Conservation (phyloP, 2,113 vertebrate species). For the Entosphenus tridentatus region DNA sequence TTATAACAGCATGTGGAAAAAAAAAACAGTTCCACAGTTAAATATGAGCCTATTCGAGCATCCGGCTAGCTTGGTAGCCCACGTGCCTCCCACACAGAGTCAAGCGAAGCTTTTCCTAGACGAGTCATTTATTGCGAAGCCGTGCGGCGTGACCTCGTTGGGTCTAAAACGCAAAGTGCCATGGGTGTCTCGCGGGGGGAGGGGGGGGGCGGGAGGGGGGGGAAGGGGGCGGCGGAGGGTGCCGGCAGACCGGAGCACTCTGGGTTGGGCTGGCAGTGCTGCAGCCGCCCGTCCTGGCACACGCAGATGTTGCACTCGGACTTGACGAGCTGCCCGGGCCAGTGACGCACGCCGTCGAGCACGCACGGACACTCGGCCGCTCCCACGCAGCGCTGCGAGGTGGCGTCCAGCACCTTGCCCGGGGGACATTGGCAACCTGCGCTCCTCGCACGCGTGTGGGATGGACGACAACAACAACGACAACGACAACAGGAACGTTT, state of each 20-base stretch:
- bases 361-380: constrained; percentile 37
- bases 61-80: too few species aligned
- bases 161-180: too few species aligned
- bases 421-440: constrained; percentile 54
- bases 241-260: constrained; percentile 31
- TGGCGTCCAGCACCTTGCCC: constrained; percentile 28
- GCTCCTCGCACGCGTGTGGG: background rate
- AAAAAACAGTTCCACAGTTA: too few species aligned
- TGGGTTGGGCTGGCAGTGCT: constrained; percentile 29
- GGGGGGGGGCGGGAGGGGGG: too few species aligned
- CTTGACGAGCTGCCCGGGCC: constrained; percentile 34
- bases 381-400: constrained; percentile 24
- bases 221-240: too few species aligned
- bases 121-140: too few species aligned
- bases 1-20: too few species aligned
- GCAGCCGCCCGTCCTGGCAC: constrained; percentile 35
- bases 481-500: background rate
- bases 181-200: too few species aligned
- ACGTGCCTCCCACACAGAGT: too few species aligned
- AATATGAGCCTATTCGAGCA: too few species aligned
- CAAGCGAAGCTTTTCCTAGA: too few species aligned
- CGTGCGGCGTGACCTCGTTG: too few species aligned
- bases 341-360: constrained; percentile 23
- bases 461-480: background rate
- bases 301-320: constrained; percentile 38